Conservation (phyloP, 2,888 invertebrate genomes). For the Ophioninae sp. region DNA sequence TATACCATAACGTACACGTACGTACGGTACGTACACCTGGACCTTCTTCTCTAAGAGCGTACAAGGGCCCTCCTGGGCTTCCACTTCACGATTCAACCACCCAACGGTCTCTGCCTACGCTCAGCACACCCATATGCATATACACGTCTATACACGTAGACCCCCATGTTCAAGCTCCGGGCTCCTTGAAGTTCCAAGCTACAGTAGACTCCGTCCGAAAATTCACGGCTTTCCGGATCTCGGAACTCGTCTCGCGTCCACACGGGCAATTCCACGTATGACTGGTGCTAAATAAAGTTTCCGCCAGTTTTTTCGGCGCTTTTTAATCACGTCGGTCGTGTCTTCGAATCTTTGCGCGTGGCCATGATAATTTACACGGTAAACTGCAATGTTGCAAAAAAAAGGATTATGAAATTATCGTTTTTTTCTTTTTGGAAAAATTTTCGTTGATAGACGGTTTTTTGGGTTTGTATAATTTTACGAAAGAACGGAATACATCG, state of each 20-base stretch:
- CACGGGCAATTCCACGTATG: background rate
- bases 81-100: conserved; percentile 76
- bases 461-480: too few relatives aligned
- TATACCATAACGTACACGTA: conserved; percentile 29
- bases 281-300: background rate
- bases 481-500: too few relatives aligned
- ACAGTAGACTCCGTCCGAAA: conserved; percentile 30
- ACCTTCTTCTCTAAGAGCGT: conserved; percentile 75
- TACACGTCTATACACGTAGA: conserved; percentile 14
- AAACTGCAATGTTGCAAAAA: too few relatives aligned
- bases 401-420: too few relatives aligned
- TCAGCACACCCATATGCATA: conserved; percentile 62
- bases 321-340: background rate
- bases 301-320: background rate
- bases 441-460: too few relatives aligned
- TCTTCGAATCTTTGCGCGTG: background rate
- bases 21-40: conserved; percentile 73
- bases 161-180: conserved; percentile 30
- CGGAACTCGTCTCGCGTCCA: background rate
- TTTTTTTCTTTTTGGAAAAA: too few relatives aligned
- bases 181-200: conserved; percentile 54
- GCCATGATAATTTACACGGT: background rate
- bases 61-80: conserved; percentile 75
- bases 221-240: conserved; percentile 32
- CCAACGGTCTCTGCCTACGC: conserved; percentile 74